Percentiles rank a stretch among this genome's conserved stretches.
Conservation (phyloP, 2,113 vertebrate genomes). For the Hydrolagus affinis region DNA sequence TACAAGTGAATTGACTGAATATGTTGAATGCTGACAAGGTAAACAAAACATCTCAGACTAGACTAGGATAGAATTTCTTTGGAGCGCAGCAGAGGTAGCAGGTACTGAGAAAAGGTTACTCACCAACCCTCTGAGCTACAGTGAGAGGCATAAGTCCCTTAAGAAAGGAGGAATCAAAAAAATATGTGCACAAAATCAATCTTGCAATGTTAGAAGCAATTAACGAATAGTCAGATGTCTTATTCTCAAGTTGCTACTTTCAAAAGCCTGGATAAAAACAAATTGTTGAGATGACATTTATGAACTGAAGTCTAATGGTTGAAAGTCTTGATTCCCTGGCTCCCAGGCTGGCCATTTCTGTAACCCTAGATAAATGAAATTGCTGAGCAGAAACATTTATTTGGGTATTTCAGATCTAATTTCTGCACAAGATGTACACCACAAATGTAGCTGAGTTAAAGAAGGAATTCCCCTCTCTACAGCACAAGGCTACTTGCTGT, state of each 20-base stretch:
- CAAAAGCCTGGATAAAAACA: background rate
- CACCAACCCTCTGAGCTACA: too few species aligned
- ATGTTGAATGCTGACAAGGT: too few species aligned
- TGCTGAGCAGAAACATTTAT: background rate
- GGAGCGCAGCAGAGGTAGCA: too few species aligned
- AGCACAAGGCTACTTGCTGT: conserved; percentile 24
- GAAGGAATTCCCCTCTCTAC: background rate
- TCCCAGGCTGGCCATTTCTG: background rate
- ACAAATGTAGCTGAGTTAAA: conserved; percentile 3
- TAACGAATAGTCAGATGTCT: background rate
- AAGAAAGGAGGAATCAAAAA: too few species aligned
- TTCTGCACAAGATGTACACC: background rate
- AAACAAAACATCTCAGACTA: too few species aligned
- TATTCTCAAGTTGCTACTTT: too few species aligned
- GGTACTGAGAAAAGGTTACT: too few species aligned
- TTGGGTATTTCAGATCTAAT: conserved; percentile 4
- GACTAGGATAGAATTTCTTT: too few species aligned
- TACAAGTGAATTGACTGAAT: too few species aligned
- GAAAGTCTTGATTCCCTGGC: background rate
- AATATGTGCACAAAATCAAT: background rate
- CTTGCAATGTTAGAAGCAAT: background rate
- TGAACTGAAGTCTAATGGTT: background rate
- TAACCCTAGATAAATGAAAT: background rate
- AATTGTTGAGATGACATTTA: background rate
- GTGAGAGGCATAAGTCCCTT: too few species aligned